These are phyloP conservation scores for Limonius californicus DNA, from an alignment of 1,140 invertebrate species.

Conservation along the genomic window DNA sequence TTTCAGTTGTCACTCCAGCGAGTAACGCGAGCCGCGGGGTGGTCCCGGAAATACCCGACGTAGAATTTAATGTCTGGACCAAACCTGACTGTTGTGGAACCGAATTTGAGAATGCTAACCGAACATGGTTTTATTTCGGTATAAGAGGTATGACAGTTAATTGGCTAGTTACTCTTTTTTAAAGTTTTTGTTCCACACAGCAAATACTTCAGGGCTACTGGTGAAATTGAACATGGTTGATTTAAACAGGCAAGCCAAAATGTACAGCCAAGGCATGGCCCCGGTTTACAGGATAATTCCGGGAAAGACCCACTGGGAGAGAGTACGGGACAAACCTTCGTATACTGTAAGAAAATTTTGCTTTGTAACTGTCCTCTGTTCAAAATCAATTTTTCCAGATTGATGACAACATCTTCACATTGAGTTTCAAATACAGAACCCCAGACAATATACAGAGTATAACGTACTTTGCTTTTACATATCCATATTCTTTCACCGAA, in stretches of 20 bases:
- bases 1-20: background rate
- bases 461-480: slow-evolving; percentile 89
- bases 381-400: too few species aligned
- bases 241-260: slow-evolving; percentile 83
- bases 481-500: slow-evolving; percentile 83
- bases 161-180: background rate
- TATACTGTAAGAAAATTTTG: slow-evolving; percentile 56
- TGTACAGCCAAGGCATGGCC: slow-evolving; percentile 88
- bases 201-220: slow-evolving; percentile 50
- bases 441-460: slow-evolving; percentile 68
- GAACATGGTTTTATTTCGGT: slow-evolving; percentile 95
- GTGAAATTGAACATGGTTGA: slow-evolving; percentile 84
- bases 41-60: slow-evolving; percentile 54
- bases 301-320: slow-evolving; percentile 72
- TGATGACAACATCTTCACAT: slow-evolving; percentile 67
- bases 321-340: slow-evolving; percentile 68
- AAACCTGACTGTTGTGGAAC: slow-evolving; percentile 84
- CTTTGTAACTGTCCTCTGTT: too few species aligned
- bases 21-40: slow-evolving; percentile 32
- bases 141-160: slow-evolving; percentile 48
- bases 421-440: slow-evolving; percentile 76
- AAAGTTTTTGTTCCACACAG: slow-evolving; percentile 42
- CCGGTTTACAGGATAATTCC: slow-evolving; percentile 71
- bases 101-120: slow-evolving; percentile 84
- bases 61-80: slow-evolving; percentile 90